Percentiles rank a stretch among this genome's conserved stretches.
Conservation (phyloP, 1,140 invertebrate genomes). For the Antheraea pernyi region DNA sequence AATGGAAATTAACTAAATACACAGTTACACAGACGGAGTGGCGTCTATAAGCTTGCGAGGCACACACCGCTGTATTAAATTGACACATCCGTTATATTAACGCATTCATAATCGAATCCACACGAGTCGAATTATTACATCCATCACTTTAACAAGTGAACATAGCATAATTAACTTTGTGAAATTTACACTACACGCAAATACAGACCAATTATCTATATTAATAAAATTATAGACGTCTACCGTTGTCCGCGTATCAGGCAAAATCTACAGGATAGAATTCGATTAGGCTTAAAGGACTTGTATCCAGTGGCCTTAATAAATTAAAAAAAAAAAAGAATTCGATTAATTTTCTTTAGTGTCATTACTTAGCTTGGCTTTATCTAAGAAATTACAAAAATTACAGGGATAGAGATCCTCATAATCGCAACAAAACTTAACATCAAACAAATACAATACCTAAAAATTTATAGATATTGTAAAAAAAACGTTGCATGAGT, state of each 20-base stretch:
- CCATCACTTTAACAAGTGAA: neutral
- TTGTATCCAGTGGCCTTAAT: too few relatives aligned
- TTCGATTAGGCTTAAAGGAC: too few relatives aligned
- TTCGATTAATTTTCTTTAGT: too few relatives aligned
- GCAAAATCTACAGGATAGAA: too few relatives aligned
- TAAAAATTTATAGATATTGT: neutral
- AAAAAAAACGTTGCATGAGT: slow-evolving; percentile 13
- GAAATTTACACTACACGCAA: neutral
- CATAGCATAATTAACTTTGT: neutral
- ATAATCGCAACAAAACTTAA: neutral
- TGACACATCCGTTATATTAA: slow-evolving; percentile 53
- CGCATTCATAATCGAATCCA: slow-evolving; percentile 29
- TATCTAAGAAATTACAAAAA: too few relatives aligned
- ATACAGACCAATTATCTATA: neutral
- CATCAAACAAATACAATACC: neutral
- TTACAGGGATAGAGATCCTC: neutral
- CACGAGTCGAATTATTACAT: neutral
- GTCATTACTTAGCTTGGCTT: too few relatives aligned
- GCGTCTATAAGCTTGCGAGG: neutral
- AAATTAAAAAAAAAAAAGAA: too few relatives aligned
- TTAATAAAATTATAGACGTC: neutral
- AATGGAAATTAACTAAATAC: neutral
- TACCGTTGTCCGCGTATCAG: too few relatives aligned
- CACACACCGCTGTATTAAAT: slow-evolving; percentile 27
- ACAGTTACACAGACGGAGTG: neutral